These are phyloP conservation scores for Micoletzkya japonica DNA, from an alignment of 2,888 invertebrate species.

Conservation along the genomic window DNA sequence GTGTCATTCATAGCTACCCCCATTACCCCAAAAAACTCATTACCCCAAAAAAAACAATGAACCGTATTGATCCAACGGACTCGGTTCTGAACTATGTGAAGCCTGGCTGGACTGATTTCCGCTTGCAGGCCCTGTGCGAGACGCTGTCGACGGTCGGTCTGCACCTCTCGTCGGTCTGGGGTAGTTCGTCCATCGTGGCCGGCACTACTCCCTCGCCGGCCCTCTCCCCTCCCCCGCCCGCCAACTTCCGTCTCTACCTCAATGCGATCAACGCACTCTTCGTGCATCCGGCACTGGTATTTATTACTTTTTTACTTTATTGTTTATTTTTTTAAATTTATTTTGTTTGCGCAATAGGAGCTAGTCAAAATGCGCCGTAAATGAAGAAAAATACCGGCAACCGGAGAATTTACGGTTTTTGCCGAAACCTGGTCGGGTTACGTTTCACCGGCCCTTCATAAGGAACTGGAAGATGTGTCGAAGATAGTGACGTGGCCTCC, in stretches of 20 bases:
- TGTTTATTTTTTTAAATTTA: too few relatives aligned
- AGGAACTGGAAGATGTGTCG: not conserved
- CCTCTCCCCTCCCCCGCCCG: not conserved
- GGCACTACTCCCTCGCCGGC: too few relatives aligned
- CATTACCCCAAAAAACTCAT: too few relatives aligned
- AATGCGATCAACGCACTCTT: conserved; percentile 46
- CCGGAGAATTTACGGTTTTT: conserved; percentile 11
- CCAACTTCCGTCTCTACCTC: conserved; percentile 48
- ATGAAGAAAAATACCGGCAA: too few relatives aligned
- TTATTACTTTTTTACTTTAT: too few relatives aligned
- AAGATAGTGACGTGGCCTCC: not conserved
- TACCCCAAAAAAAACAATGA: too few relatives aligned
- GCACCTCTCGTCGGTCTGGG: conserved; percentile 27
- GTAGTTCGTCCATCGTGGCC: not conserved
- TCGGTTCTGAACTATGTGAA: too few relatives aligned
- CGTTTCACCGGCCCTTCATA: not conserved
- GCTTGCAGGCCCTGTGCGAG: conserved; percentile 42
- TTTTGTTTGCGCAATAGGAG: too few relatives aligned
- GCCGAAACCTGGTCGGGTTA: not conserved
- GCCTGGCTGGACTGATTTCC: too few relatives aligned
- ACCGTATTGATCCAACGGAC: not conserved
- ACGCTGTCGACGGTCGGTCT: conserved; percentile 50
- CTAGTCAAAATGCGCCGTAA: too few relatives aligned
- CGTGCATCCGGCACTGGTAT: conserved; percentile 45
- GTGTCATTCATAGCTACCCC: too few relatives aligned